phyloP scores from a whole-genome alignment of 2,888 invertebrate genomes.

The Philereme vetulata region DNA sequence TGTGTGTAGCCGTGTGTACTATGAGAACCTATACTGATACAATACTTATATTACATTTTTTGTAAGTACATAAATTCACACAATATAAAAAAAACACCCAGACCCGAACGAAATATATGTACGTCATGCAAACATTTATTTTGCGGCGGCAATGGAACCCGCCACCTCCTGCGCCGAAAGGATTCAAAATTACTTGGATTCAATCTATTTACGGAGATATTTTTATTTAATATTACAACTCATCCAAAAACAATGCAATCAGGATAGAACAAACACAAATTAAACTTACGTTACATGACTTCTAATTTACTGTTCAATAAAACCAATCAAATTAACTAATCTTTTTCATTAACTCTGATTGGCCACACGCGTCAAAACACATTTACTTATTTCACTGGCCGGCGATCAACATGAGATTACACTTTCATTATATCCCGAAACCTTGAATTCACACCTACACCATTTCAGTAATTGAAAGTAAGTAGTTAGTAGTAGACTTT shows the following conservation, averaged over 20 bases:
- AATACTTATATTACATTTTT: too few relatives aligned
- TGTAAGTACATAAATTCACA: too few relatives aligned
- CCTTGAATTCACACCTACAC: conserved; percentile 22
- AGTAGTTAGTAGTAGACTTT: background rate
- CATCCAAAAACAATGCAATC: background rate
- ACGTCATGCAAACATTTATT: too few relatives aligned
- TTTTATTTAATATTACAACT: background rate
- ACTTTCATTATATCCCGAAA: conserved; percentile 29
- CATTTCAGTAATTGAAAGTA: conserved; percentile 23
- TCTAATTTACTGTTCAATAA: background rate
- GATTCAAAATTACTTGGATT: too few relatives aligned
- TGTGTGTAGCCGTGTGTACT: too few relatives aligned
- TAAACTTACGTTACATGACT: background rate
- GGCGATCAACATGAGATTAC: conserved; percentile 32
- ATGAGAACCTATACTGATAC: too few relatives aligned
- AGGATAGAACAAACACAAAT: background rate
- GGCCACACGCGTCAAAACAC: conserved; percentile 22
- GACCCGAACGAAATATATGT: too few relatives aligned
- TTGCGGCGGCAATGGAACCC: too few relatives aligned
- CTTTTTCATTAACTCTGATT: conserved; percentile 35
- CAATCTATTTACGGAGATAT: too few relatives aligned
- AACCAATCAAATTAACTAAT: conserved; percentile 8
- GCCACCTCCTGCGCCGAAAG: too few relatives aligned
- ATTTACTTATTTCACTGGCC: conserved; percentile 26
- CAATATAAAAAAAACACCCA: too few relatives aligned